Conservation (phyloP, 1,140 invertebrate species). For the Hycleus phaleratus region DNA sequence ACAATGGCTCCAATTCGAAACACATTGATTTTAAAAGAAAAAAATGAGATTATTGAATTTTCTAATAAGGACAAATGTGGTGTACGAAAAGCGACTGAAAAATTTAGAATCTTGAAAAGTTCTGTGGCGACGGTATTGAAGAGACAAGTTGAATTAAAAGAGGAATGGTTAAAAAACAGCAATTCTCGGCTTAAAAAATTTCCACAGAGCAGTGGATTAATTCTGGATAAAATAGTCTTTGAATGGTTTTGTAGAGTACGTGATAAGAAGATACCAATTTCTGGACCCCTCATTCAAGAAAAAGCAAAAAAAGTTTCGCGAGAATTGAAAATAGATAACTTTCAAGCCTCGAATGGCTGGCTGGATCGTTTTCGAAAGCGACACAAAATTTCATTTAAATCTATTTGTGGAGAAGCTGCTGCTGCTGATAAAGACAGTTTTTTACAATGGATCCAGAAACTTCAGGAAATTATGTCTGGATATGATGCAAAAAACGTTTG, state of each 20-base stretch:
- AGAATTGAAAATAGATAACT: neutral
- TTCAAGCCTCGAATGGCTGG: slow-evolving; percentile 15
- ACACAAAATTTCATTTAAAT: neutral
- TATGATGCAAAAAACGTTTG: neutral
- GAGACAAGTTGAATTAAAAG: neutral
- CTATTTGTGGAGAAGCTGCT: neutral
- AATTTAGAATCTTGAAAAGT: neutral
- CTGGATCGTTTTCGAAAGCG: slow-evolving; percentile 8
- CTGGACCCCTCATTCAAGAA: slow-evolving; percentile 3
- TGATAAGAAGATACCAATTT: slow-evolving; percentile 5
- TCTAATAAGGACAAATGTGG: too few species aligned
- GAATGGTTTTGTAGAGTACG: slow-evolving; percentile 10
- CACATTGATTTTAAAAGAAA: too few species aligned
- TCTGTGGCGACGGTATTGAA: neutral
- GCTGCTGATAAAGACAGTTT: neutral
- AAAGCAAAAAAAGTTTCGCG: slow-evolving; percentile 7
- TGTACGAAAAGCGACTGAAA: too few species aligned
- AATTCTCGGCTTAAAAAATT: neutral
- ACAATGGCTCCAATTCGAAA: too few species aligned
- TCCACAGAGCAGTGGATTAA: neutral
- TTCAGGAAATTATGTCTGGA: neutral
- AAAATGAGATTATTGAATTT: too few species aligned
- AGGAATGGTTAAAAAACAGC: neutral
- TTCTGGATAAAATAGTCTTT: slow-evolving; percentile 4
- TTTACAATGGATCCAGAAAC: neutral